These are phyloP conservation scores for Cephalopterus ornatus DNA, from an alignment of 2,113 vertebrate species.

Conservation along the genomic window DNA sequence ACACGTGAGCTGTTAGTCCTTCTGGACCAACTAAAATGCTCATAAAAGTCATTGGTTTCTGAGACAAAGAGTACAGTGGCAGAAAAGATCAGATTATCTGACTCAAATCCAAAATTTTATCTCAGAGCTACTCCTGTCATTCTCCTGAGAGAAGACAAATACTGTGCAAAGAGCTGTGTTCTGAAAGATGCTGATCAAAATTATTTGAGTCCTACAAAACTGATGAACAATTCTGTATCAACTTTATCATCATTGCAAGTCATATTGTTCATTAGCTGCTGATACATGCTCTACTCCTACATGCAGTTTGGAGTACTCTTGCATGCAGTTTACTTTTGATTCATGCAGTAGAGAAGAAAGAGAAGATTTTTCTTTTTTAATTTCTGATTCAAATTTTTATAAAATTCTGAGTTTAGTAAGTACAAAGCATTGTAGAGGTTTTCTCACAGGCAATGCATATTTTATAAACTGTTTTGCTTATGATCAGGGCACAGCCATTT, in stretches of 20 bases:
- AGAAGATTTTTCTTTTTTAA: neutral
- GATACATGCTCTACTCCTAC: neutral
- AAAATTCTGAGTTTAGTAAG: neutral
- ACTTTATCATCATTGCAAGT: neutral
- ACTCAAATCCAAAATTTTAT: neutral
- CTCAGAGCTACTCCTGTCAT: neutral
- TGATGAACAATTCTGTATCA: neutral
- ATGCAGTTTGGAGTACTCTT: neutral
- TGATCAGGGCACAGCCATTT: neutral
- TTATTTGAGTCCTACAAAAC: neutral
- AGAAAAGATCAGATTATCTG: neutral
- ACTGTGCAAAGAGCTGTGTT: neutral
- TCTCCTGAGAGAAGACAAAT: neutral
- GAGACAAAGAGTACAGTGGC: neutral
- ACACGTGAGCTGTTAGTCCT: neutral
- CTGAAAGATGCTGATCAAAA: neutral
- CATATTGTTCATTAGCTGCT: neutral
- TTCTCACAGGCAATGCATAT: neutral
- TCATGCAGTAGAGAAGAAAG: neutral
- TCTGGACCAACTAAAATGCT: neutral
- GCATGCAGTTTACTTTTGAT: neutral
- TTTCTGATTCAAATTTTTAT: neutral
- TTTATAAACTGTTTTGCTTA: neutral
- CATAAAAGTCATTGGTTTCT: neutral
- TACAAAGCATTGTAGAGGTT: neutral